Conservation (phyloP, 2,113 vertebrate genomes). For the Psittacula cyanocephala region DNA sequence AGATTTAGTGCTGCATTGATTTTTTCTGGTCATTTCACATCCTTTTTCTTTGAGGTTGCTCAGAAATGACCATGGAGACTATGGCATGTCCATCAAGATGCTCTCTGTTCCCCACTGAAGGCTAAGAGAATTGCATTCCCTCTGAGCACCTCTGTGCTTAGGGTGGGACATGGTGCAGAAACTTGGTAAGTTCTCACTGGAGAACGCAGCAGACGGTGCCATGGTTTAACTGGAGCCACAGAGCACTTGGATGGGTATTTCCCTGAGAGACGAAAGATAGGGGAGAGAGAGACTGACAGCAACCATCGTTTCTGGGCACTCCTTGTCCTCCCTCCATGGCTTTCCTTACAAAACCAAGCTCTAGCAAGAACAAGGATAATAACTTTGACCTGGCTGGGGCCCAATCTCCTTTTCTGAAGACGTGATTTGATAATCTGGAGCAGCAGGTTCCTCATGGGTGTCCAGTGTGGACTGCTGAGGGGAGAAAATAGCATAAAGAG, state of each 20-base stretch:
- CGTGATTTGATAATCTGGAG: not conserved
- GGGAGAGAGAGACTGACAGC: not conserved
- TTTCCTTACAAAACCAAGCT: not conserved
- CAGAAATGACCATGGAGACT: not conserved
- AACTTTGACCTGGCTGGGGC: not conserved
- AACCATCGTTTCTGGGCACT: not conserved
- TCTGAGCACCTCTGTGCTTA: not conserved
- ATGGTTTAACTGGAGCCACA: not conserved
- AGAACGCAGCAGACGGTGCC: not conserved
- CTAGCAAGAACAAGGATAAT: not conserved
- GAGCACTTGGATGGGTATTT: not conserved
- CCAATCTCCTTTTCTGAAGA: not conserved
- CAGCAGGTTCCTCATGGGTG: rapidly evolving
- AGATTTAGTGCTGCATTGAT: not conserved
- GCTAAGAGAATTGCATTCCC: not conserved
- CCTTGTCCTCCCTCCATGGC: not conserved
- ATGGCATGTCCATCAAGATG: not conserved
- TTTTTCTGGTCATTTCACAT: not conserved
- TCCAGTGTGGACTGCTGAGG: not conserved
- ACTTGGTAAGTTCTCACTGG: not conserved
- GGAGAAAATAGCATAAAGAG: not conserved
- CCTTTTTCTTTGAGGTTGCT: not conserved
- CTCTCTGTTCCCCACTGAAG: not conserved
- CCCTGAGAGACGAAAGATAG: not conserved
- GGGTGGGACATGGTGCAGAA: not conserved